phyloP scores from a whole-genome alignment of 2,113 vertebrate genomes.

The Martes martes region DNA sequence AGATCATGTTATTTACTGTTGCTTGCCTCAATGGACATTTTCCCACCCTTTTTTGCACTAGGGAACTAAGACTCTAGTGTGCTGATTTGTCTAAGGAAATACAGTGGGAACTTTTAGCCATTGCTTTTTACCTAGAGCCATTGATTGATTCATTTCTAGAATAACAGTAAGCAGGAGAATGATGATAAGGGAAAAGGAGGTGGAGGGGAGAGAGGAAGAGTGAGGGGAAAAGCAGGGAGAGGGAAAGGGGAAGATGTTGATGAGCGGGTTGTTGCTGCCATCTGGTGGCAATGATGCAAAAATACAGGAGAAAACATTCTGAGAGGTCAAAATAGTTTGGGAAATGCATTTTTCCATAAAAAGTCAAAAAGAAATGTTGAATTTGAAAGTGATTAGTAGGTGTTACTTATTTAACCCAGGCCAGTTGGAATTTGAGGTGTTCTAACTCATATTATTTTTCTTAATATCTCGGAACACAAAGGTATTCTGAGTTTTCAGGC shows the following conservation, averaged over 20 bases:
- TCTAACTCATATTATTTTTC: neutral
- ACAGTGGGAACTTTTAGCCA: neutral
- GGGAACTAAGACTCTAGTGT: neutral
- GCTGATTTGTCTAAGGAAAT: neutral
- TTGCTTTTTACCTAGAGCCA: neutral
- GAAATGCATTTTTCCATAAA: neutral
- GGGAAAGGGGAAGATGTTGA: neutral
- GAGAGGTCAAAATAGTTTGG: neutral
- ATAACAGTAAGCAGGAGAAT: neutral
- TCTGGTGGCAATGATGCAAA: neutral
- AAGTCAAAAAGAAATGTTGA: neutral
- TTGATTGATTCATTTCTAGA: neutral
- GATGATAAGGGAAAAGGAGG: neutral
- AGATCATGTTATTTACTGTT: neutral
- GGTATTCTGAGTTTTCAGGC: neutral
- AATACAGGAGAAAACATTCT: neutral
- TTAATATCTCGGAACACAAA: neutral
- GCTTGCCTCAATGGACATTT: neutral
- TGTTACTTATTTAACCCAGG: neutral
- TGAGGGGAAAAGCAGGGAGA: neutral
- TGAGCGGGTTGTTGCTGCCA: neutral
- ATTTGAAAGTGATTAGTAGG: neutral
- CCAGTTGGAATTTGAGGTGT: neutral
- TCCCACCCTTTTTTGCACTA: neutral
- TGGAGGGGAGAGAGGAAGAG: neutral